Evolutionary conservation across 2,797 vertebrate species (phyloP).

Genomic region (Borostomias antarcticus): DNA sequence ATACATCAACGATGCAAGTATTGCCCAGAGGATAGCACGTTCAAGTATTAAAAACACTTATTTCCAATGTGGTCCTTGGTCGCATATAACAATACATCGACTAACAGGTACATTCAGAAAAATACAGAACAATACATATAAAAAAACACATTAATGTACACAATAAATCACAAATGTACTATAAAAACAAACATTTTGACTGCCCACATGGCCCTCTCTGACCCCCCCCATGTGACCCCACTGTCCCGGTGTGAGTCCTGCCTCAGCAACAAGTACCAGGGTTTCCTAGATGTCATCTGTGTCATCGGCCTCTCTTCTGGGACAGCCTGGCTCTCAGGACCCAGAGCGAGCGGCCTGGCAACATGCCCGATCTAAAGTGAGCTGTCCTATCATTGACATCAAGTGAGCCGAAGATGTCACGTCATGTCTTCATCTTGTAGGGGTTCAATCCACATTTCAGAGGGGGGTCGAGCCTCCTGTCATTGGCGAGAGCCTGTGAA

Average conservation of each 20-base stretch:
- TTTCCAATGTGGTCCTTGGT: too few species aligned
- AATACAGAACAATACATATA: too few species aligned
- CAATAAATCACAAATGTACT: too few species aligned
- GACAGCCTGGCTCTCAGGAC: conserved; percentile 54
- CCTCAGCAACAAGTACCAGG: conserved; percentile 73
- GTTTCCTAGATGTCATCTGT: conserved; percentile 58
- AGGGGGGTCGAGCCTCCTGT: conserved; percentile 66
- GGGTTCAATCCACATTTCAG: conserved; percentile 72
- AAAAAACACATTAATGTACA: too few species aligned
- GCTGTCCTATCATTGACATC: conserved; percentile 75
- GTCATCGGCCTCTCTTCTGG: conserved; percentile 65
- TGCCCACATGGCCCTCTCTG: too few species aligned
- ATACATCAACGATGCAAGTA: too few species aligned
- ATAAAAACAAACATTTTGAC: too few species aligned
- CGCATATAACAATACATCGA: too few species aligned
- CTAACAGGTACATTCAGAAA: too few species aligned
- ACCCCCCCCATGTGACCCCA: conserved; percentile 32
- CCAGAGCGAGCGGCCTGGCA: conserved; percentile 69
- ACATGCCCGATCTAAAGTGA: conserved; percentile 75
- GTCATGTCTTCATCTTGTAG: conserved; percentile 72
- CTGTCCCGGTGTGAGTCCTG: conserved; percentile 59
- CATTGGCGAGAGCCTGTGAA: conserved; percentile 57
- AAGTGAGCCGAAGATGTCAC: conserved; percentile 70
- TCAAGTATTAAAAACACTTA: too few species aligned
- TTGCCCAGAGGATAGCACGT: too few species aligned